Evolutionary conservation across 2,797 vertebrate genomes (phyloP), one percentile per base, ranked within the genome.

Genomic region (Apogon hyalosoma): DNA sequence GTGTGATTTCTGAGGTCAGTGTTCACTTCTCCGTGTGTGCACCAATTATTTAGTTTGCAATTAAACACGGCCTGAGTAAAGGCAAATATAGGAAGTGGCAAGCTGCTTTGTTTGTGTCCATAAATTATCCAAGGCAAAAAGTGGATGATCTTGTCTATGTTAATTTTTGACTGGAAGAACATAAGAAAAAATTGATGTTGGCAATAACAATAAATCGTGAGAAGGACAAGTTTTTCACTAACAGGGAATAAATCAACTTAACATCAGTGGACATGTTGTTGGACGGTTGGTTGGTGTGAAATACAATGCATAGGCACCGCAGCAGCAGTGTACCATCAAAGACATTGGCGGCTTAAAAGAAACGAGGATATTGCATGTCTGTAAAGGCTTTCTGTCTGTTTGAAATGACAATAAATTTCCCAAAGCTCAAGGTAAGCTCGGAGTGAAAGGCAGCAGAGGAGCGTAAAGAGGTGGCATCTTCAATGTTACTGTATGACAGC

Each of bases 391-490:
- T 64, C 67, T 65, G 18, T 71, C 68, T 75, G 38, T 45, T 9
- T 10, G 33, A 72, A 69, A 57, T 60, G 19, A 72, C 74, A 72
- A 40, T 56, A 38, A 2, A 73, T 79, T 77, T 64, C 56, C 63
- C 39, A 42, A 31, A 54, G 61, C 66, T 82, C 69, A 70, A 65
- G 63, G 72, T 79, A 54, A 67, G 62, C 69, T 58, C 11, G 21
- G 36, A 71, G 59, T 64, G 47, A 80, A 73, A 63, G 59, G 56
- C 58, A 55, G 49, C 50, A 45, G 42, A 53, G 65, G 14, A 70
- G 58, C 59, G 9, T 59, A 51, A 54, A 62, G 66, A 50, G 39
- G 63, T 28, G 55, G 31, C 63, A 78, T 40, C 57, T 51, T 54
- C 11, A 9, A 70, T 45, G 58, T 38, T 69, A 46, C 45, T 18